Percentiles rank a stretch among this genome's conserved stretches.
Conservation (phyloP, 2,113 vertebrate species). For the Myxocyprinus asiaticus region DNA sequence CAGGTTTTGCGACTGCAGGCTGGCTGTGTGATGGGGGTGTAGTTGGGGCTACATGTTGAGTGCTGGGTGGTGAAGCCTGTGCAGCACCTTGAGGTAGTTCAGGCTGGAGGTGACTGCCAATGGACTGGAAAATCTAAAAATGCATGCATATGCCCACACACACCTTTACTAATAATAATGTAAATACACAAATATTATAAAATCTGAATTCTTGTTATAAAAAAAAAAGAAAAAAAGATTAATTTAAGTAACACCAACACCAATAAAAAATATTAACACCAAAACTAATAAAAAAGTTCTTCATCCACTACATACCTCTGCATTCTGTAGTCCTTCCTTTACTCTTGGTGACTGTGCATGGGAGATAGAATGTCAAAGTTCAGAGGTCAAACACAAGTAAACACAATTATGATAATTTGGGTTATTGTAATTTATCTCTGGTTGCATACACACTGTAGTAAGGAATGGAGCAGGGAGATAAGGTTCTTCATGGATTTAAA, state of each 20-base stretch:
- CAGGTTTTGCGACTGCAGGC: constrained; percentile 52
- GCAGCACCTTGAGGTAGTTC: constrained; percentile 88
- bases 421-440: not conserved
- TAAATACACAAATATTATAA: not conserved
- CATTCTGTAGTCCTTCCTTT: constrained; percentile 86
- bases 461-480: constrained; percentile 32
- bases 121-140: constrained; percentile 81
- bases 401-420: not conserved
- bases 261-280: too few species aligned
- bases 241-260: too few species aligned
- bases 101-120: constrained; percentile 78
- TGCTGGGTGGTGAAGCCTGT: constrained; percentile 52
- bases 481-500: not conserved
- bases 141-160: not conserved
- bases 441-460: constrained; percentile 18
- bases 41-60: constrained; percentile 70
- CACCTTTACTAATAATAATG: not conserved
- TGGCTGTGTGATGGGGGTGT: constrained; percentile 69
- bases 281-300: too few species aligned
- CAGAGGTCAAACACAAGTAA: constrained; percentile 45
- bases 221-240: too few species aligned
- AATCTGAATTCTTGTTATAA: not conserved
- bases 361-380: constrained; percentile 57
- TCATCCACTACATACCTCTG: constrained; percentile 76
- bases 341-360: constrained; percentile 91